Conservation (phyloP, 1,140 invertebrate species). For the Pseudomyrmex concolor region DNA sequence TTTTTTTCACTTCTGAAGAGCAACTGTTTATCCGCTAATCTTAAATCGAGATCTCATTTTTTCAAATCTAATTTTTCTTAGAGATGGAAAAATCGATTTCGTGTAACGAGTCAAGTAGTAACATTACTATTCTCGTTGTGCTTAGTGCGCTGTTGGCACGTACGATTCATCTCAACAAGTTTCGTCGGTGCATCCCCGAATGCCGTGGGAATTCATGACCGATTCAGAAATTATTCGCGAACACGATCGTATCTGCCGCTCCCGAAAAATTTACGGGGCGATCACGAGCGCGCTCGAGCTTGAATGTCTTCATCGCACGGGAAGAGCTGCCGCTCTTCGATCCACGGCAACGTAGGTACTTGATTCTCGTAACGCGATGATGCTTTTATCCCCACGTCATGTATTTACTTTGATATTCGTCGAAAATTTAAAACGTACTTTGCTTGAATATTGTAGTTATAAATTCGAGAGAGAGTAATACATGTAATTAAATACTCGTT, state of each 20-base stretch:
- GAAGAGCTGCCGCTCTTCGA: slow-evolving; percentile 40
- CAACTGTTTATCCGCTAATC: neutral
- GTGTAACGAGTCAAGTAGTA: too few relatives aligned
- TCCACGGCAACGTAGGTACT: slow-evolving; percentile 23
- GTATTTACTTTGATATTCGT: slow-evolving; percentile 3
- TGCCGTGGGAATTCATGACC: slow-evolving; percentile 52
- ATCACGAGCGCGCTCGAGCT: slow-evolving; percentile 65
- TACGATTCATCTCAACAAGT: slow-evolving; percentile 28
- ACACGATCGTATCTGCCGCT: slow-evolving; percentile 75
- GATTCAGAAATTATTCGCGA: slow-evolving; percentile 76
- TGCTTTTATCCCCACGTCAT: neutral
- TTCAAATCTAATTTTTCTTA: too few relatives aligned
- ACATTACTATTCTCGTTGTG: too few relatives aligned
- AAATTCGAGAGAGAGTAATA: neutral
- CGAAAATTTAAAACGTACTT: slow-evolving; percentile 13
- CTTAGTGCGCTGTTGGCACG: too few relatives aligned
- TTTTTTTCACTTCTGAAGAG: neutral
- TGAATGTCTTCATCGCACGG: slow-evolving; percentile 74
- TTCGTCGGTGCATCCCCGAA: slow-evolving; percentile 31
- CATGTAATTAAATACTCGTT: neutral
- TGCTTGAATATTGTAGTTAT: neutral
- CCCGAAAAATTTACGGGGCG: slow-evolving; percentile 73
- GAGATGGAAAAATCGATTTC: too few relatives aligned
- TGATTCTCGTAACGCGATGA: slow-evolving; percentile 48
- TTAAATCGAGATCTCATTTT: neutral